A percentile compares a stretch with the other conserved stretches of the same genome.
phyloP scores from a whole-genome alignment of 2,888 invertebrate genomes.

The Rhagophthalmus giganteus region DNA sequence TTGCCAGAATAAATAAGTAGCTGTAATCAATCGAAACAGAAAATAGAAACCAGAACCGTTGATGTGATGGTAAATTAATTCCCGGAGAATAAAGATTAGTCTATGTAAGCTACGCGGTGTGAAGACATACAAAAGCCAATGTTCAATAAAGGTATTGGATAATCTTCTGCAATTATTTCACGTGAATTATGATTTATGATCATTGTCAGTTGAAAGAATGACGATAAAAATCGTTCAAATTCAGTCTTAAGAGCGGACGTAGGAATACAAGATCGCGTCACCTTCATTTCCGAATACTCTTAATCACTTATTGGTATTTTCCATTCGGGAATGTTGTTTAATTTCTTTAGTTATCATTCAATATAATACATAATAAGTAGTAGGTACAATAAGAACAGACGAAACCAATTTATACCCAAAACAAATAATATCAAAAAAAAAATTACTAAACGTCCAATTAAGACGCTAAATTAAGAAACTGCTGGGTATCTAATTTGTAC shows the following conservation, averaged over 20 bases:
- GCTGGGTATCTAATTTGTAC: no score
- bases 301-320: constrained; percentile 6
- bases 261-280: constrained; percentile 26
- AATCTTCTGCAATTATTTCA: constrained; percentile 32
- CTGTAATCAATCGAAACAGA: neutral
- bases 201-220: constrained; percentile 21
- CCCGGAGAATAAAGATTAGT: constrained; percentile 20
- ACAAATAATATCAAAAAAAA: no score
- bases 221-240: constrained; percentile 37
- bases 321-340: no score
- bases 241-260: constrained; percentile 37
- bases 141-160: constrained; percentile 32
- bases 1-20: neutral
- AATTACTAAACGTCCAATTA: no score
- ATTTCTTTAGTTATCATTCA: no score
- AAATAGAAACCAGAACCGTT: constrained; percentile 5
- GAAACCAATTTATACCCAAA: no score
- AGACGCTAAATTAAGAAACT: no score
- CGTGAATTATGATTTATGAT: constrained; percentile 35
- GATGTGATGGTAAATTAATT: constrained; percentile 22
- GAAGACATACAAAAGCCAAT: constrained; percentile 13
- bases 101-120: constrained; percentile 4
- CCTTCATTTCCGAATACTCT: constrained; percentile 8
- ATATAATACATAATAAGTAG: no score
- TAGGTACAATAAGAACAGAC: no score